A percentile compares a stretch with the other conserved stretches of the same genome.
Conservation (phyloP, 2,888 invertebrate genomes). For the Lamellibrachia columna region DNA sequence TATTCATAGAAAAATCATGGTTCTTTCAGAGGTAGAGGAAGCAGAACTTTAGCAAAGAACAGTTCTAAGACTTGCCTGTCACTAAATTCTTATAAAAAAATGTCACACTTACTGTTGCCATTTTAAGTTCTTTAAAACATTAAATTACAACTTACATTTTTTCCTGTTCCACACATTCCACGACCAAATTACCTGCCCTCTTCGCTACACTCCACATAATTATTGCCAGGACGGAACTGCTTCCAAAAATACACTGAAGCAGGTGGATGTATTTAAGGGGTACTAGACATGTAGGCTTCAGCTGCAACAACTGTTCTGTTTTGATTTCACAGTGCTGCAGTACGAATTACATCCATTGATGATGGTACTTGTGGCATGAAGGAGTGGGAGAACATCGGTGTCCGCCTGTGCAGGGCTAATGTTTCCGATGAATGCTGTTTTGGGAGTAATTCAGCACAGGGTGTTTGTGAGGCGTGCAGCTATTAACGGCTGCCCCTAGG, state of each 20-base stretch:
- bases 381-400: not conserved
- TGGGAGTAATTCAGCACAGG: constrained; percentile 11
- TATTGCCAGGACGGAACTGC: not conserved
- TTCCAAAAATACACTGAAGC: not conserved
- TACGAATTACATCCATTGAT: not conserved
- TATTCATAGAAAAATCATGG: not conserved
- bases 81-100: not conserved
- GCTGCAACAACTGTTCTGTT: not conserved
- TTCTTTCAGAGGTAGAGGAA: not conserved
- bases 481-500: not conserved
- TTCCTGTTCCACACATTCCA: not conserved
- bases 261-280: not conserved
- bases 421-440: not conserved
- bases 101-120: not conserved
- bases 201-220: not conserved
- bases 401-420: not conserved
- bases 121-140: not conserved
- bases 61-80: not conserved
- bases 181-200: not conserved
- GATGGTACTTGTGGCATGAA: not conserved
- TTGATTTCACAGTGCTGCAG: not conserved
- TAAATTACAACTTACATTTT: not conserved
- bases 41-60: not conserved
- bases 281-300: not conserved
- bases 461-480: not conserved